Conservation (phyloP, 2,113 vertebrate species). For the Catharus fuscescens region DNA sequence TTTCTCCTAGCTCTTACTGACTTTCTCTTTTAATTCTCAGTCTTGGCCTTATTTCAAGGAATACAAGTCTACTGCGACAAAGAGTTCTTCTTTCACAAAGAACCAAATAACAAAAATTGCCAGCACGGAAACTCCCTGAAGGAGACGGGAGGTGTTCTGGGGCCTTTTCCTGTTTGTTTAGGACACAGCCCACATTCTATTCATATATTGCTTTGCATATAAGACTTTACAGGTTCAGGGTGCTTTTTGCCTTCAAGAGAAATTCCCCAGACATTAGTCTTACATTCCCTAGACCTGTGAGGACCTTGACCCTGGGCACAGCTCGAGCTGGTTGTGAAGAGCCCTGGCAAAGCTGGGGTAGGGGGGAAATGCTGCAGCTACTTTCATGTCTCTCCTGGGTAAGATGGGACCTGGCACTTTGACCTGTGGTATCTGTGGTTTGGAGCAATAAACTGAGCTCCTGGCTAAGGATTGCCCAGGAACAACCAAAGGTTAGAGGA, state of each 20-base stretch:
- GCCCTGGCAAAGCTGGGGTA: not conserved
- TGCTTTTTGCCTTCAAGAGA: not conserved
- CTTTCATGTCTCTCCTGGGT: rapidly evolving
- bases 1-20: not conserved
- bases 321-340: not conserved
- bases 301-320: not conserved
- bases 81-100: not conserved
- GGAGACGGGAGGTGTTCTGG: not conserved
- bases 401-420: not conserved
- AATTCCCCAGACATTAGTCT: not conserved
- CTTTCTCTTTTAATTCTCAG: not conserved
- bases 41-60: not conserved
- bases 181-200: not conserved
- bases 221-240: not conserved
- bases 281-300: not conserved
- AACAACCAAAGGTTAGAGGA: not conserved
- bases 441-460: not conserved
- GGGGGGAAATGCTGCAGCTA: not conserved
- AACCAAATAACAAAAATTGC: not conserved
- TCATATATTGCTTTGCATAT: not conserved
- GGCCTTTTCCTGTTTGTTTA: not conserved
- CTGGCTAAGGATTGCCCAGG: not conserved
- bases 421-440: not conserved
- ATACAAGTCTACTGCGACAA: not conserved
- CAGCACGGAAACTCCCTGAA: not conserved